phyloP scores from a whole-genome alignment of 2,797 vertebrate species.

The Argya squamiceps region DNA sequence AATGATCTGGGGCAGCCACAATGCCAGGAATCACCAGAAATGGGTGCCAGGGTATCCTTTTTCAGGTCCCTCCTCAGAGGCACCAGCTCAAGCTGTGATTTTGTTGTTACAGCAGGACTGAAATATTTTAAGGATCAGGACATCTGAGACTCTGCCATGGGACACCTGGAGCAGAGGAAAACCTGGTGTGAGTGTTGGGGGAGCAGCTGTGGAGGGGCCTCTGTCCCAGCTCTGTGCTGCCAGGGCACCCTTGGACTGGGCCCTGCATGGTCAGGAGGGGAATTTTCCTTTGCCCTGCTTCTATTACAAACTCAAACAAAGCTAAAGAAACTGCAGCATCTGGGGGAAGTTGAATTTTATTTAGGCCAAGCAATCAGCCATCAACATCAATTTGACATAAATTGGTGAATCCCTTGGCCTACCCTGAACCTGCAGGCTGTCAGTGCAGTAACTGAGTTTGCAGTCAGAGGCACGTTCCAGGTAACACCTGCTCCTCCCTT shows the following conservation, averaged over 20 bases:
- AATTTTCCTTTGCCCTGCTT: neutral
- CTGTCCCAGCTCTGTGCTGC: neutral
- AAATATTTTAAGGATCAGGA: neutral
- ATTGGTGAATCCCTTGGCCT: neutral
- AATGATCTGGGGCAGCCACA: neutral
- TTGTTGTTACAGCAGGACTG: neutral
- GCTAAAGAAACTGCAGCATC: neutral
- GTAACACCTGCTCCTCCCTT: neutral
- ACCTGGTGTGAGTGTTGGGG: neutral
- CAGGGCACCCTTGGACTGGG: neutral
- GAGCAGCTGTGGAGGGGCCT: neutral
- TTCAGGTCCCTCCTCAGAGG: neutral
- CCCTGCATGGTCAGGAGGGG: neutral
- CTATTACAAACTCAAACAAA: neutral
- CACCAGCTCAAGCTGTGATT: neutral
- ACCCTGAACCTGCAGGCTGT: neutral
- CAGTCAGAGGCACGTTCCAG: fast-evolving
- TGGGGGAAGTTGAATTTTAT: neutral
- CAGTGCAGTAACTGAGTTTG: neutral
- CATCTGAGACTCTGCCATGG: neutral
- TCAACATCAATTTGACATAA: neutral
- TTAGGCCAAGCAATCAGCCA: neutral
- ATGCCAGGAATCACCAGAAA: neutral
- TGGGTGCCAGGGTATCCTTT: neutral
- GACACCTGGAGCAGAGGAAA: neutral